Evolutionary conservation across 2,113 vertebrate species (phyloP).

Genomic region (Lycaon pictus): DNA sequence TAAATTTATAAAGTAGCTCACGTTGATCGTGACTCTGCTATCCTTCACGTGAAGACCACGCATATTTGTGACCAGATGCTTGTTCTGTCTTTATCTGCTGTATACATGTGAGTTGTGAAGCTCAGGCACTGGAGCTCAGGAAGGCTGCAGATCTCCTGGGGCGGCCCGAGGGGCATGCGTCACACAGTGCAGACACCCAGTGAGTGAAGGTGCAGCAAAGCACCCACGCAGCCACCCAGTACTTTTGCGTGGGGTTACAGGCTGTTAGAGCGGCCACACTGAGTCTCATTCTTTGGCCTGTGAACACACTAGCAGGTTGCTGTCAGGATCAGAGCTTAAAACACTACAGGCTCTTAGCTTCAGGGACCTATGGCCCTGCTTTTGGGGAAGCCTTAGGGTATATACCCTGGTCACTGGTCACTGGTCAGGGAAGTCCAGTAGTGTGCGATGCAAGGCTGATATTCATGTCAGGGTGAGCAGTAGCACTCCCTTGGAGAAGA

Average conservation of each 20-base stretch:
- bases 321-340: not conserved
- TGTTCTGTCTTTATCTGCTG: not conserved
- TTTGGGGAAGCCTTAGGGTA: not conserved
- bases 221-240: fast-evolving
- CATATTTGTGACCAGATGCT: not conserved
- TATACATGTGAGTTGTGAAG: not conserved
- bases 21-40: fast-evolving
- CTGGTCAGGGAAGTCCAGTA: too few species aligned
- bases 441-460: not conserved
- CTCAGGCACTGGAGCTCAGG: fast-evolving
- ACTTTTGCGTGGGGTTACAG: fast-evolving
- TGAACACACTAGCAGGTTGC: not conserved
- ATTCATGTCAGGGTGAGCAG: too few species aligned
- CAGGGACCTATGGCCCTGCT: fast-evolving
- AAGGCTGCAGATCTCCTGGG: not conserved
- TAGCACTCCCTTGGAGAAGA: fast-evolving
- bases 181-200: fast-evolving
- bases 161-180: fast-evolving
- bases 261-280: too few species aligned
- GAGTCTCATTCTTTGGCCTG: fast-evolving
- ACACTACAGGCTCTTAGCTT: fast-evolving
- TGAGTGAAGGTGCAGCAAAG: too few species aligned
- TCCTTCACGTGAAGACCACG: fast-evolving
- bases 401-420: too few species aligned
- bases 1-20: not conserved